Percentiles rank a stretch among this genome's conserved stretches.
phyloP scores from a whole-genome alignment of 2,888 invertebrate species.

The Callyntrura sp. region DNA sequence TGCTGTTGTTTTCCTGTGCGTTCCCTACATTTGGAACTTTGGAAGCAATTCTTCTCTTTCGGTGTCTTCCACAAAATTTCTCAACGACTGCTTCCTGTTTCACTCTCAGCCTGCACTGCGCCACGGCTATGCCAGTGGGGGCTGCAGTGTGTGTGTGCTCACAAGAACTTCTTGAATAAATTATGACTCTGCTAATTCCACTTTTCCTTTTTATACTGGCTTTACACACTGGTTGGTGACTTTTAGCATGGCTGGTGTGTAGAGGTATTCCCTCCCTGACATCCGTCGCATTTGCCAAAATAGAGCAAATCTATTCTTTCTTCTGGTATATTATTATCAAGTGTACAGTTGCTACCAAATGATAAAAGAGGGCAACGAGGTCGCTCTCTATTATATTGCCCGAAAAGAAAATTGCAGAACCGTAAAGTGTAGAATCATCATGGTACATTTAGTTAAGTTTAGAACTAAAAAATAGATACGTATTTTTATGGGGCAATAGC shows the following conservation, averaged over 20 bases:
- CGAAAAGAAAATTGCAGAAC: conserved; percentile 13
- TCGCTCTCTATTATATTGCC: neutral
- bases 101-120: conserved; percentile 56
- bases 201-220: neutral
- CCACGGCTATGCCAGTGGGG: conserved; percentile 9
- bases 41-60: conserved; percentile 55
- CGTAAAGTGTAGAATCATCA: conserved; percentile 29
- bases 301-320: neutral
- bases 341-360: neutral
- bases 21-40: conserved; percentile 46
- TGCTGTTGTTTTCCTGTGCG: conserved; percentile 6
- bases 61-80: conserved; percentile 53
- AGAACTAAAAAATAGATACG: conserved; percentile 19
- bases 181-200: conserved; percentile 58
- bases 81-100: conserved; percentile 57
- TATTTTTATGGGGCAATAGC: neutral
- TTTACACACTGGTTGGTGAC: conserved; percentile 15
- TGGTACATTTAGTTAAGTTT: conserved; percentile 4
- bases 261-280: neutral
- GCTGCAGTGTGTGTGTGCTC: conserved; percentile 31
- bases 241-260: neutral
- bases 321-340: neutral
- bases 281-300: conserved; percentile 44
- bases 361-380: neutral
- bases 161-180: conserved; percentile 55